These are phyloP conservation scores for Anguilla anguilla DNA, from an alignment of 2,797 vertebrate species.

Conservation along the genomic window DNA sequence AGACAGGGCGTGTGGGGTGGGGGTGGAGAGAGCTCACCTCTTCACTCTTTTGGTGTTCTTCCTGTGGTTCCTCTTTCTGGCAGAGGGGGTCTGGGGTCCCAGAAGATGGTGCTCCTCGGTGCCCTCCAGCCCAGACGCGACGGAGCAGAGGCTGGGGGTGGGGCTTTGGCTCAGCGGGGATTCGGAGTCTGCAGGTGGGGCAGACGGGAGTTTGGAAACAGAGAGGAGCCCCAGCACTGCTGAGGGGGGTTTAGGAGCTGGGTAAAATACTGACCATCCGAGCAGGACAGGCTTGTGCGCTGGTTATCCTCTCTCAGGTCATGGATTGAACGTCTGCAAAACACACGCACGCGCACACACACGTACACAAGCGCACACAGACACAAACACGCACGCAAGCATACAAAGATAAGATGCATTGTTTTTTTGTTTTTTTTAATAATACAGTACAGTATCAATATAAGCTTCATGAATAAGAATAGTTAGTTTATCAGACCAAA, in stretches of 20 bases:
- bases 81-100: slow-evolving; percentile 11
- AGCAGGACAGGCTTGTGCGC: slow-evolving; percentile 29
- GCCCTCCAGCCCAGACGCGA: slow-evolving; percentile 13
- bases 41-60: slow-evolving; percentile 34
- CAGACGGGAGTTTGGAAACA: too few species aligned
- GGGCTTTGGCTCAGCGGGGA: slow-evolving; percentile 34
- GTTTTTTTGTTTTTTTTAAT: background rate
- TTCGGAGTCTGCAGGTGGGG: slow-evolving; percentile 22
- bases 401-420: background rate
- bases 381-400: background rate
- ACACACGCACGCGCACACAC: background rate
- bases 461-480: background rate
- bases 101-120: background rate
- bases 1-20: too few species aligned
- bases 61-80: slow-evolving; percentile 37
- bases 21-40: slow-evolving; percentile 29
- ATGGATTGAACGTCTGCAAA: slow-evolving; percentile 53
- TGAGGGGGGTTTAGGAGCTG: background rate
- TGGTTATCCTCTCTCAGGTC: slow-evolving; percentile 48
- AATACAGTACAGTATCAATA: background rate
- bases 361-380: background rate
- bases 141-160: background rate
- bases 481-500: background rate
- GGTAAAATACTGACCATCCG: slow-evolving; percentile 38
- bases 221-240: background rate